Base-by-base conservation (phyloP, 2,113 vertebrate species). In the Scomber colias region DNA sequence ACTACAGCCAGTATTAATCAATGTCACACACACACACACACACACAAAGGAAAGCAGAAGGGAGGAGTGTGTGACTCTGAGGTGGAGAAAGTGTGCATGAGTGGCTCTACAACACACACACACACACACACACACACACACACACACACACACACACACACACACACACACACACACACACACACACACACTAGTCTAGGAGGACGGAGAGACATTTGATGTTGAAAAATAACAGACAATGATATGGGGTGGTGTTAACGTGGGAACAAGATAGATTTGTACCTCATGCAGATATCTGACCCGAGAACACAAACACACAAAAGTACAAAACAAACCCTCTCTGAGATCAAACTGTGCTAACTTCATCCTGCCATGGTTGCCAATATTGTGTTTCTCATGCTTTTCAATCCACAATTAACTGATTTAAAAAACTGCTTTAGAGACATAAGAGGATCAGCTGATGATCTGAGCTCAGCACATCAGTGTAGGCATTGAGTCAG, bases 401-500 rank as follows among this genome's bases (percentile, higher is more conserved):
- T 59, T 27, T 44, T 62, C 6, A 17, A 16, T 51, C 50, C 24
- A 24, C n/a, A 27, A 24, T 6, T 19, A 62, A 46, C 49, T 73
- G 56, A 80, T 60, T 27, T 27, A 27, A 27, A 27, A 27, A 27
- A 27, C 24, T 40, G 31, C 55, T 62, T 45, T 6, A 0, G 5
- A 63, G 46, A 48, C 56, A 24, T 31, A 4, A 72, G 35, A 56
- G n/a, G 21, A 71, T 74, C 50, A 80, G 53, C 68, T 24, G 54
- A 83, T 53, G 44, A 57, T 64, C 24, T 27, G 57, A 73, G 48
- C 40, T 60, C 49, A 45, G 72, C 67, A 64, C 60, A 82, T 70
- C 59, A 21, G 59, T 49, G 57, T 50, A 65, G 64, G 65, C 35
- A 55, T 61, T 0, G 73, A 90, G 93, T 87, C 83, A 80, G 86